Conservation (phyloP, 2,113 vertebrate genomes). For the Poeciliopsis prolifica region DNA sequence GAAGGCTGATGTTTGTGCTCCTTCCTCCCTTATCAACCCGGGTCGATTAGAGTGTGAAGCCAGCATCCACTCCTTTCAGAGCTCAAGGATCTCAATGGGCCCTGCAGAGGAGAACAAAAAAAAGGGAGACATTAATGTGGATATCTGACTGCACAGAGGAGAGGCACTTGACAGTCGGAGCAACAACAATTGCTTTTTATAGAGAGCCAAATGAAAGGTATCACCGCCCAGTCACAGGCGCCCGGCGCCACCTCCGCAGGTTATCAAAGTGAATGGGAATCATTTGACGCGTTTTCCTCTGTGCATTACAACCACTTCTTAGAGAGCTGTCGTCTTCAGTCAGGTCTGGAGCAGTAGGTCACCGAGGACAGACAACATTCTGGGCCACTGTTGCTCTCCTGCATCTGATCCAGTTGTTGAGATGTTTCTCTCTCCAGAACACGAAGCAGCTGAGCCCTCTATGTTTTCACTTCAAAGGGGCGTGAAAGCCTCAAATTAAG, state of each 20-base stretch:
- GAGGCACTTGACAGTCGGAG: slow-evolving; percentile 44
- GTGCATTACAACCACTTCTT: slow-evolving; percentile 36
- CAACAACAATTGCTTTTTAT: slow-evolving; percentile 34
- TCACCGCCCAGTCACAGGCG: slow-evolving; percentile 16
- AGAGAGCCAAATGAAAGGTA: slow-evolving; percentile 46
- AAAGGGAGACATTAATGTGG: slow-evolving; percentile 59
- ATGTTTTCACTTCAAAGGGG: slow-evolving; percentile 59
- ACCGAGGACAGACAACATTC: slow-evolving; percentile 52
- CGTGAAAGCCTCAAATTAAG: slow-evolving; percentile 61
- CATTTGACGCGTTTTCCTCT: slow-evolving; percentile 21
- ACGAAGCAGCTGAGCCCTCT: slow-evolving; percentile 67
- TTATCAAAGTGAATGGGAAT: slow-evolving; percentile 46
- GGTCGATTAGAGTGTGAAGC: slow-evolving; percentile 35
- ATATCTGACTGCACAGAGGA: slow-evolving; percentile 33
- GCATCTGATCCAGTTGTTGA: slow-evolving; percentile 44
- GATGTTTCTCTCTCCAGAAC: slow-evolving; percentile 46
- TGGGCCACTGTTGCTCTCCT: slow-evolving; percentile 40
- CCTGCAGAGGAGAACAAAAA: slow-evolving; percentile 58
- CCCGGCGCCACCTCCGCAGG: slow-evolving; percentile 12
- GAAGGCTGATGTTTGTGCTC: slow-evolving; percentile 42
- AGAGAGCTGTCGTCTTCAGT: slow-evolving; percentile 24
- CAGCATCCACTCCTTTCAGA: slow-evolving; percentile 43
- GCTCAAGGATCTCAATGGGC: slow-evolving; percentile 45
- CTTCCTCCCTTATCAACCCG: slow-evolving; percentile 31
- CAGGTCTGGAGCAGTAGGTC: slow-evolving; percentile 27